These are phyloP conservation scores for Pituophis catenifer DNA, from an alignment of 2,113 vertebrate genomes.

Conservation along the genomic window DNA sequence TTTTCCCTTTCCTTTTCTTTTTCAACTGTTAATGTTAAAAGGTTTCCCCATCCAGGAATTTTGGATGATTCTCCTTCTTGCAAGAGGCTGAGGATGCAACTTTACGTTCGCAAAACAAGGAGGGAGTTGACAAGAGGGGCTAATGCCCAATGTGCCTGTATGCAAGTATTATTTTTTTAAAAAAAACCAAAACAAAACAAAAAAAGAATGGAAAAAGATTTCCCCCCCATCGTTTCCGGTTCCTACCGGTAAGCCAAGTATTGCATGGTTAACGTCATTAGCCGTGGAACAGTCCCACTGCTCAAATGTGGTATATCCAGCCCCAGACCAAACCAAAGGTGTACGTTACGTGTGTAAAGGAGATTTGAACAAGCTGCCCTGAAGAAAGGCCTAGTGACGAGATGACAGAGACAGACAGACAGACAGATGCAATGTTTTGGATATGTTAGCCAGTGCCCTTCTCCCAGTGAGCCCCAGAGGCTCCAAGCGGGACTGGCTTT, in stretches of 20 bases:
- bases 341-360: constrained; percentile 60
- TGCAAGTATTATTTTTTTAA: neutral
- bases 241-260: constrained; percentile 62
- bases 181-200: too few relatives aligned
- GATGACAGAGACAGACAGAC: constrained; percentile 69
- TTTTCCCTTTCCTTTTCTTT: constrained; percentile 16
- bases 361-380: constrained; percentile 77
- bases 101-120: constrained; percentile 64
- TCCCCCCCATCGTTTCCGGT: neutral
- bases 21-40: constrained; percentile 64
- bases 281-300: constrained; percentile 58
- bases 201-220: neutral
- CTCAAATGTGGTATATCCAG: constrained; percentile 67
- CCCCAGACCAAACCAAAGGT: constrained; percentile 66
- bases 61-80: constrained; percentile 35
- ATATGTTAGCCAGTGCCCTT: constrained; percentile 92
- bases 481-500: constrained; percentile 97
- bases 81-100: constrained; percentile 73
- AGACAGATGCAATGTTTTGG: constrained; percentile 78
- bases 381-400: constrained; percentile 83
- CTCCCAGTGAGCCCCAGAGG: constrained; percentile 88
- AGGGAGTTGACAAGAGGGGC: constrained; percentile 48
- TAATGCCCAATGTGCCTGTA: neutral
- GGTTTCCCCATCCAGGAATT: constrained; percentile 43
- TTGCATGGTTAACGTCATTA: constrained; percentile 76